Evolutionary conservation across 1,140 invertebrate genomes (phyloP), one percentile per base, ranked within the genome.

Genomic region (Apis cerana): DNA sequence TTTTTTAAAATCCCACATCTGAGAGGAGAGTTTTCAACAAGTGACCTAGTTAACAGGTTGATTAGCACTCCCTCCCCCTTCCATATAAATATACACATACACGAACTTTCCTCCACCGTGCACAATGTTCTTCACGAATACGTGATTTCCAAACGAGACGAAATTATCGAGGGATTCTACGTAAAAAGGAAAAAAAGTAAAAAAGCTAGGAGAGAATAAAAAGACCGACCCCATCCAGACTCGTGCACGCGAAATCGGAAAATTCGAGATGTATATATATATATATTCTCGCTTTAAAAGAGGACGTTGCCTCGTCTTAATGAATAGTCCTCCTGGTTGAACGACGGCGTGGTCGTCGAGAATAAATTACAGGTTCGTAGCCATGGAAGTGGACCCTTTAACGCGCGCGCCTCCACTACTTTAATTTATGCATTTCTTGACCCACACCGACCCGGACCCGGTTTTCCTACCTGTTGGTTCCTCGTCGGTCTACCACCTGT

Each of bases 341-440:
- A 52, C 86, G 69, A 87, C 83, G 71, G 65, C 72, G 75, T 33
- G 19, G 71, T 81, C 75, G 77, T 62, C 23, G 82, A 33, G 82
- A 83, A 88, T 88, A 88, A 88, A 88, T 87, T 88, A 88, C 68
- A 70, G 52, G 59, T 61, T 33, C 74, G 33, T 72, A 84, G 56
- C 52, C 27, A 54, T 52, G 77, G 70, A 80, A 65, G 70, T 75
- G 85, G 78, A 88, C 85, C 70, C 69, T 75, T 82, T 82, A 82
- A 61, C 77, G 65, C 83, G 71, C 72, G 82, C 77, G 76, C 72
- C 56, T 5, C 33, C 5, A 7, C 33, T 23, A 59, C 65, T 82
- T 88, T 88, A 88, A 88, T 88, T 88, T 88, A 88, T 88, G 87
- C 80, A 88, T 88, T 88, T 88, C 83, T 88, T 85, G 86, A 88